These are phyloP conservation scores for Zenarchopterus dispar DNA, from an alignment of 2,797 vertebrate genomes.

Conservation along the genomic window DNA sequence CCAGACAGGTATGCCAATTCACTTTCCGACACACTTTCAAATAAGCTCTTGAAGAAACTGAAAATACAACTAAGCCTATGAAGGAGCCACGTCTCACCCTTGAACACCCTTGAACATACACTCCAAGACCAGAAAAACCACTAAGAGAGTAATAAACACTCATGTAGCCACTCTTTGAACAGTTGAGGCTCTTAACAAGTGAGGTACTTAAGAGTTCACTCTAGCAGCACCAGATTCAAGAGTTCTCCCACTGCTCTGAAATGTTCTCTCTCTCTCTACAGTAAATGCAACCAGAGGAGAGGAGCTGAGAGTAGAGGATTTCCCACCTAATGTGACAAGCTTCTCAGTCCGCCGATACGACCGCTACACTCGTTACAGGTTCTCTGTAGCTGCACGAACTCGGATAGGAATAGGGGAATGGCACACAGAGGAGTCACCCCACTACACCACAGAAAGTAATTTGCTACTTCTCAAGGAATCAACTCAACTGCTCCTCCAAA, in stretches of 20 bases:
- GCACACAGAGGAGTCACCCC: conserved; percentile 87
- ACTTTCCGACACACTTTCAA: conserved; percentile 14
- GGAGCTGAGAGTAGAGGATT: conserved; percentile 82
- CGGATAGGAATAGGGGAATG: conserved; percentile 87
- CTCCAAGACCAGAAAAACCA: conserved; percentile 30
- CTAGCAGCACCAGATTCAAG: conserved; percentile 19
- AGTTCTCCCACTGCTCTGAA: conserved; percentile 14
- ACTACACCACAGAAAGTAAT: conserved; percentile 84
- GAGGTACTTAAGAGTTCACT: conserved; percentile 29
- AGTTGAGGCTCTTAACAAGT: not conserved
- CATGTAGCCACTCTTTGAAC: conserved; percentile 23
- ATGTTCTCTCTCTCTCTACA: conserved; percentile 66
- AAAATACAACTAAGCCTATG: not conserved
- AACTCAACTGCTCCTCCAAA: not conserved
- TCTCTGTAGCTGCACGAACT: conserved; percentile 89
- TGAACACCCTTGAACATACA: conserved; percentile 20
- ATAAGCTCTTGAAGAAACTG: conserved; percentile 9
- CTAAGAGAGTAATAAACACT: conserved; percentile 47
- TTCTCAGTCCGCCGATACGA: conserved; percentile 90
- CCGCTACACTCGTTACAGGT: conserved; percentile 93
- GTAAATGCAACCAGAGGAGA: conserved; percentile 89
- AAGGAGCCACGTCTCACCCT: conserved; percentile 9
- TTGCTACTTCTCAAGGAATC: not conserved
- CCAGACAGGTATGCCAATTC: conserved; percentile 82
- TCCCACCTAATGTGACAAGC: conserved; percentile 90